Conservation (phyloP, 1,140 invertebrate genomes). For the Drosophila auraria region DNA sequence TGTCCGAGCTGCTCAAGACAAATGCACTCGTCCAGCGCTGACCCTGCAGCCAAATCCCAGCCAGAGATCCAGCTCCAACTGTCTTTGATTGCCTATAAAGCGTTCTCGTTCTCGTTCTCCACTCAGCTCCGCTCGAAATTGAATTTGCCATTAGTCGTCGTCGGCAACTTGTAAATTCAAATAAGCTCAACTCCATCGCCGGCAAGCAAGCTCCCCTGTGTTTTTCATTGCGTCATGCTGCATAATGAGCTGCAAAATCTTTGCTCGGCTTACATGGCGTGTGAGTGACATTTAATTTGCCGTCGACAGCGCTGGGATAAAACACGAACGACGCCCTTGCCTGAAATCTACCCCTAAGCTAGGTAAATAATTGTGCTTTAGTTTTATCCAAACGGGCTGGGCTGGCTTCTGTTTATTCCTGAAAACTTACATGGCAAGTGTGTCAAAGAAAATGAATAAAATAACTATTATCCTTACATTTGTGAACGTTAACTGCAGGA, state of each 20-base stretch:
- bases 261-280: conserved; percentile 65
- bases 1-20: conserved; percentile 64
- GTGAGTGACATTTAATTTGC: conserved; percentile 81
- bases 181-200: conserved; percentile 23
- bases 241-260: conserved; percentile 76
- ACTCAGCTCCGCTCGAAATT: conserved; percentile 49
- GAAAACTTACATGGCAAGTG: not conserved
- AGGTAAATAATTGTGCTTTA: conserved; percentile 22
- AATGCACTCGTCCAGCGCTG: conserved; percentile 64
- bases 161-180: conserved; percentile 56
- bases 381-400: conserved; percentile 2
- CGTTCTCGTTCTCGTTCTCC: conserved; percentile 14
- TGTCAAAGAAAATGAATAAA: not conserved
- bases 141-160: conserved; percentile 68
- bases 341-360: conserved; percentile 27
- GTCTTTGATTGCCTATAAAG: conserved; percentile 74
- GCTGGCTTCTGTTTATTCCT: not conserved
- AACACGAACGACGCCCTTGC: conserved; percentile 22
- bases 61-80: conserved; percentile 44
- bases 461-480: conserved; percentile 2
- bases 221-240: conserved; percentile 74
- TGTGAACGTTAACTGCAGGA: not conserved
- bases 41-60: conserved; percentile 73
- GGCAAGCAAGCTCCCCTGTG: conserved; percentile 16
- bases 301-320: conserved; percentile 45